Evolutionary conservation across 2,797 vertebrate genomes (phyloP).

Genomic region (Hozukius guyotensis): DNA sequence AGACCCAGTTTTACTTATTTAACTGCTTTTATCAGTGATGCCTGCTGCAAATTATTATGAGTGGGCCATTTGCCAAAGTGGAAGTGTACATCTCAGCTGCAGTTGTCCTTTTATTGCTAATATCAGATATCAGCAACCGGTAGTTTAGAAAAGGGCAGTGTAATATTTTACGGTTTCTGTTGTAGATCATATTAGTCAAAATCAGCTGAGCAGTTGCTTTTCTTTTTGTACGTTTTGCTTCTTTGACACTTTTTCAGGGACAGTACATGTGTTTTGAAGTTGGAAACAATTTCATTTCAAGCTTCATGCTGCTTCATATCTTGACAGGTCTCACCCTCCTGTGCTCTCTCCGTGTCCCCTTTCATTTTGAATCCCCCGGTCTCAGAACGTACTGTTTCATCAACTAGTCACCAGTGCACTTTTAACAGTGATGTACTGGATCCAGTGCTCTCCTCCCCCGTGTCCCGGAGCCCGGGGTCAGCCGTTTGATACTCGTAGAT

Average conservation of each 20-base stretch:
- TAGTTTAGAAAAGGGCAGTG: not conserved
- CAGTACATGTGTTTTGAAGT: not conserved
- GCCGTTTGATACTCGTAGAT: slow-evolving; percentile 38
- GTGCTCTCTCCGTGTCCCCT: not conserved
- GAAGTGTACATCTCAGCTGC: not conserved
- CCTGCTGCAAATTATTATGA: not conserved
- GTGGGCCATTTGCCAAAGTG: not conserved
- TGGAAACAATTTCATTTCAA: not conserved
- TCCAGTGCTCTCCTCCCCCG: not conserved
- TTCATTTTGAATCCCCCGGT: not conserved
- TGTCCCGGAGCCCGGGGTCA: not conserved
- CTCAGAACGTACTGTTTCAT: slow-evolving; percentile 1
- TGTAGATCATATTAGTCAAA: not conserved
- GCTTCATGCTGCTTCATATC: not conserved
- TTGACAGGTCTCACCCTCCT: not conserved
- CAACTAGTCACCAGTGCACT: not conserved
- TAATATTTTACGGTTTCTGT: not conserved
- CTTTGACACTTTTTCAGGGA: not conserved
- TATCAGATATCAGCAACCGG: not conserved
- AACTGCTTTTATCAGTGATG: not conserved
- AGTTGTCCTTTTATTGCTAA: not conserved
- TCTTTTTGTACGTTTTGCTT: not conserved
- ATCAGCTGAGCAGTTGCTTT: not conserved
- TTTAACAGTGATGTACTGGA: not conserved
- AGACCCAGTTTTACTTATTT: not conserved